These are phyloP conservation scores for Phalloptychus januarius DNA, from an alignment of 2,797 vertebrate species.

Conservation along the genomic window DNA sequence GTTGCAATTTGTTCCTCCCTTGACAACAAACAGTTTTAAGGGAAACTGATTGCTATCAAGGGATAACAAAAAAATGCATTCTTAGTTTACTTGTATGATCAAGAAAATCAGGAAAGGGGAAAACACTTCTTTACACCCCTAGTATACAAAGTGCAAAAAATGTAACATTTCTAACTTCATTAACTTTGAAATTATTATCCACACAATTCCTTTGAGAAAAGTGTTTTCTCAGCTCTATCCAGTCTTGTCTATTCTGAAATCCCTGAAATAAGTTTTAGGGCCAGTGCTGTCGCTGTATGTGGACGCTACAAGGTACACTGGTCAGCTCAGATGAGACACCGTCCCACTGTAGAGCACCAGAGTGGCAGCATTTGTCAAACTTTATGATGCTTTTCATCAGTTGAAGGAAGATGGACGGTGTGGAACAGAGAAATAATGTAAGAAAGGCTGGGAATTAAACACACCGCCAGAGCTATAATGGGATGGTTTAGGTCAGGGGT, in stretches of 20 bases:
- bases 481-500: not conserved
- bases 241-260: not conserved
- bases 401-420: not conserved
- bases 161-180: not conserved
- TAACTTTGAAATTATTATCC: not conserved
- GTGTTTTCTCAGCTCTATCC: not conserved
- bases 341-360: not conserved
- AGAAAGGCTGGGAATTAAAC: not conserved
- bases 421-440: not conserved
- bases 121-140: too few relatives aligned
- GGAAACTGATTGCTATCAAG: too few relatives aligned
- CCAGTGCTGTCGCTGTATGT: not conserved
- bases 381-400: not conserved
- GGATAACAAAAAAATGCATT: too few relatives aligned
- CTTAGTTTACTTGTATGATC: too few relatives aligned
- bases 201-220: not conserved
- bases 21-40: too few relatives aligned
- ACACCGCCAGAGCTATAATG: not conserved
- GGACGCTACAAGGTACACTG: not conserved
- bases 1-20: too few relatives aligned
- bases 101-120: too few relatives aligned
- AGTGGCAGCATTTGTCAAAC: not conserved
- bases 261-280: not conserved
- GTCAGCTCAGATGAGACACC: not conserved
- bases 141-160: not conserved